A percentile compares a stretch with the other conserved stretches of the same genome.
phyloP scores from a whole-genome alignment of 2,888 invertebrate genomes.

The Neoscelio sp. region DNA sequence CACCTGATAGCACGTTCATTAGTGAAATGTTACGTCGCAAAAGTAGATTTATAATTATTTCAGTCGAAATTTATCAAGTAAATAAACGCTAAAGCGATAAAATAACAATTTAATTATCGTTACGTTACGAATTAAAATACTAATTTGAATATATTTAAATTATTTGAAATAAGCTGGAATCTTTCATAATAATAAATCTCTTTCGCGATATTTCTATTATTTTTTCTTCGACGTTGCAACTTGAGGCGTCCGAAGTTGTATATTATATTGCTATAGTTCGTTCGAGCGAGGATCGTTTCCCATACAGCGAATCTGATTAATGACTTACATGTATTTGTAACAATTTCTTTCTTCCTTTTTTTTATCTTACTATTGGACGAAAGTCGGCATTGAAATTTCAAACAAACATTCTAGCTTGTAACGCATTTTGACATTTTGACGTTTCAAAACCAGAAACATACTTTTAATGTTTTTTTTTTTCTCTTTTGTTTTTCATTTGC shows the following conservation, averaged over 20 bases:
- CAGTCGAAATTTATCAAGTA: no score
- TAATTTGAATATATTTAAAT: no score
- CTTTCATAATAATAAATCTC: constrained; percentile 22
- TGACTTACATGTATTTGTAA: constrained; percentile 40
- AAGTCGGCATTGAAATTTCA: constrained; percentile 39
- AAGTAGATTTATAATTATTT: constrained; percentile 25
- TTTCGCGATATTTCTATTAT: constrained; percentile 3
- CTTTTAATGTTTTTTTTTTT: constrained; percentile 29
- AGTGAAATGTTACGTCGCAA: constrained; percentile 19
- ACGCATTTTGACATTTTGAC: constrained; percentile 21
- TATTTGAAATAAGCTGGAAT: no score
- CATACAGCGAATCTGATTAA: constrained; percentile 55
- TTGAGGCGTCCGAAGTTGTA: not conserved
- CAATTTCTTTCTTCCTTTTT: not conserved
- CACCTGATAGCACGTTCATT: constrained; percentile 39
- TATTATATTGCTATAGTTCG: constrained; percentile 47
- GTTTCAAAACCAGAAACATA: constrained; percentile 71
- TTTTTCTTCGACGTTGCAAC: not conserved
- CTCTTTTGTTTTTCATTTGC: constrained; percentile 64
- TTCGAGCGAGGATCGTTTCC: constrained; percentile 61
- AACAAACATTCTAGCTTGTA: constrained; percentile 38
- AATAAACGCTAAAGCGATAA: no score
- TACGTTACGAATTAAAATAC: no score
- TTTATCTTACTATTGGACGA: constrained; percentile 49
- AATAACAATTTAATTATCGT: no score